These are phyloP conservation scores for Calameuta filiformis DNA, from an alignment of 2,888 invertebrate species.

Conservation along the genomic window DNA sequence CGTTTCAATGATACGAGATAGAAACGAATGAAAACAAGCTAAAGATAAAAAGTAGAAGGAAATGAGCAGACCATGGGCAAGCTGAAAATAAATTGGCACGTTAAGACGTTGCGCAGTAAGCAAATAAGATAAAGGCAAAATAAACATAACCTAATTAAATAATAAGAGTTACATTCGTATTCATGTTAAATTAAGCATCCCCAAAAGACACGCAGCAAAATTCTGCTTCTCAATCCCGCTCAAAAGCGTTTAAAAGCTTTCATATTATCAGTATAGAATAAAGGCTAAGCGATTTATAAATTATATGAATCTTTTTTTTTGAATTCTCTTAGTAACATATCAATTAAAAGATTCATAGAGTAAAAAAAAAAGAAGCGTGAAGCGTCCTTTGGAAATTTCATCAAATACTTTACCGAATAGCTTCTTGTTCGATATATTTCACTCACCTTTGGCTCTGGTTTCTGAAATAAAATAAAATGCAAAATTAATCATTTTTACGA, in stretches of 20 bases:
- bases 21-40: neutral
- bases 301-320: neutral
- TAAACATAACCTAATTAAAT: neutral
- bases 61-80: too few relatives aligned
- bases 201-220: neutral
- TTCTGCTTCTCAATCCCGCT: neutral
- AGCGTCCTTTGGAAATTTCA: neutral
- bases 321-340: neutral
- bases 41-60: too few relatives aligned
- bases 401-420: neutral
- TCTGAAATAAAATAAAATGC: neutral
- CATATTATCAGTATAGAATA: neutral
- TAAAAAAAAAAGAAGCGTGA: neutral
- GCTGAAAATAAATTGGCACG: too few relatives aligned
- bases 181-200: neutral
- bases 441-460: slow-evolving; percentile 1
- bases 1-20: neutral
- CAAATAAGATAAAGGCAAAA: neutral
- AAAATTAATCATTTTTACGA: neutral
- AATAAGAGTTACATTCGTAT: neutral
- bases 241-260: neutral
- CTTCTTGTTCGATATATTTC: neutral
- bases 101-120: neutral
- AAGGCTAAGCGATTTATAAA: neutral
- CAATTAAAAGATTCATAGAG: neutral